Evolutionary conservation across 2,113 vertebrate species (phyloP).

Genomic region (Amia ocellicauda): DNA sequence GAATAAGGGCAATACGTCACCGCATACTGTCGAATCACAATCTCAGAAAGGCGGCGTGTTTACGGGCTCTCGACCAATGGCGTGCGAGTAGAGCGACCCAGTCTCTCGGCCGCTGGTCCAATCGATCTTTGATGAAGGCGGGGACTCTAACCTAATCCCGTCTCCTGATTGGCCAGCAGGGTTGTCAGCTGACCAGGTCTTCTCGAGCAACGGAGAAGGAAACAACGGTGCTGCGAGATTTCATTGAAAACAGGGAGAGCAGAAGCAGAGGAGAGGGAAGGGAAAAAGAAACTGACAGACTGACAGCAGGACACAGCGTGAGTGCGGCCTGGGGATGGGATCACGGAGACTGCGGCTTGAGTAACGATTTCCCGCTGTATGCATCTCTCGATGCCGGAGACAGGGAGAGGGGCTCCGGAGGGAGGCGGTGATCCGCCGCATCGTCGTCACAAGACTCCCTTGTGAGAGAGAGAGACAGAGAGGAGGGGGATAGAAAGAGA

Average conservation of each 20-base stretch:
- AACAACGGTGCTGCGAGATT: constrained; percentile 36
- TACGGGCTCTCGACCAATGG: no score
- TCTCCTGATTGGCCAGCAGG: constrained; percentile 42
- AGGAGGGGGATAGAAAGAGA: constrained; percentile 26
- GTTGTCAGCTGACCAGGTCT: constrained; percentile 4
- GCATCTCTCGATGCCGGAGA: not conserved
- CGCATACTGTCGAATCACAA: no score
- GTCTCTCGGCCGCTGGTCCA: constrained; percentile 28
- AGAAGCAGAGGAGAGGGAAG: constrained; percentile 24
- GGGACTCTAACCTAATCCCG: not conserved
- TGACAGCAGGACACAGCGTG: not conserved
- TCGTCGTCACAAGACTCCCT: constrained; percentile 57
- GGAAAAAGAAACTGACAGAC: no score
- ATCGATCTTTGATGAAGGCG: constrained; percentile 31
- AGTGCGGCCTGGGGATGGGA: not conserved
- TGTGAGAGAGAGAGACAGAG: constrained; percentile 35
- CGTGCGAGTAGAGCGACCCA: no score
- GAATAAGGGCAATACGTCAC: no score
- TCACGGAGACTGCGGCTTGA: not conserved
- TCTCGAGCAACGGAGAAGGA: constrained; percentile 51
- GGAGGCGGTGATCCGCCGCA: constrained; percentile 31
- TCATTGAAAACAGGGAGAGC: constrained; percentile 36
- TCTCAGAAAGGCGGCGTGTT: no score
- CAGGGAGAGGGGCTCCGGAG: not conserved
- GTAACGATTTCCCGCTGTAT: not conserved